phyloP scores from a whole-genome alignment of 1,140 invertebrate species.

The Armadillidium nasatum region DNA sequence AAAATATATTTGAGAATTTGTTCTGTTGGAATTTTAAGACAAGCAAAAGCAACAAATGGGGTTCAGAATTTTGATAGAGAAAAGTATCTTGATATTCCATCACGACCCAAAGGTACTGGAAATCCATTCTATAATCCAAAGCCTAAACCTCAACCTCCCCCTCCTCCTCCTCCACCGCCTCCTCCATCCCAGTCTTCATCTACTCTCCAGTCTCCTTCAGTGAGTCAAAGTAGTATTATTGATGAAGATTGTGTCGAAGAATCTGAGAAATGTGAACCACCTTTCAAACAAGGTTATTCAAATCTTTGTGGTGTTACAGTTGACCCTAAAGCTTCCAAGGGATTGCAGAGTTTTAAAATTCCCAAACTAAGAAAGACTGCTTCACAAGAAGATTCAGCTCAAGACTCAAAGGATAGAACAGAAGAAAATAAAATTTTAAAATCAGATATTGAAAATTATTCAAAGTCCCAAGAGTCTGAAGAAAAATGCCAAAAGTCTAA shows the following conservation, averaged over 20 bases:
- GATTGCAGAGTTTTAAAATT: neutral
- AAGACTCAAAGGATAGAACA: too few relatives aligned
- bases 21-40: slow-evolving; percentile 9
- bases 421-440: neutral
- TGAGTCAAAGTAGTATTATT: neutral
- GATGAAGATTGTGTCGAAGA: neutral
- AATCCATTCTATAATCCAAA: slow-evolving; percentile 30
- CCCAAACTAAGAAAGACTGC: neutral
- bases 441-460: neutral
- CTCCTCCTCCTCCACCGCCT: neutral
- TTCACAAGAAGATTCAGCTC: neutral
- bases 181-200: neutral
- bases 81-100: slow-evolving; percentile 17
- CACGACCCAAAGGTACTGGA: neutral
- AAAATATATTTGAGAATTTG: slow-evolving; percentile 20
- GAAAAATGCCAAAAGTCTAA: neutral
- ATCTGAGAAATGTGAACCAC: neutral
- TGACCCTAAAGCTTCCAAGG: neutral
- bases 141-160: neutral
- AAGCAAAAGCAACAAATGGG: slow-evolving; percentile 10
- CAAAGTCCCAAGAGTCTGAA: neutral
- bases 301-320: neutral
- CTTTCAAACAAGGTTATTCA: neutral
- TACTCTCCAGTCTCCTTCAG: neutral
- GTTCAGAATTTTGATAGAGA: slow-evolving; percentile 20